A percentile compares a stretch with the other conserved stretches of the same genome.
phyloP scores from a whole-genome alignment of 2,113 vertebrate species.

The Scopus umbretta region DNA sequence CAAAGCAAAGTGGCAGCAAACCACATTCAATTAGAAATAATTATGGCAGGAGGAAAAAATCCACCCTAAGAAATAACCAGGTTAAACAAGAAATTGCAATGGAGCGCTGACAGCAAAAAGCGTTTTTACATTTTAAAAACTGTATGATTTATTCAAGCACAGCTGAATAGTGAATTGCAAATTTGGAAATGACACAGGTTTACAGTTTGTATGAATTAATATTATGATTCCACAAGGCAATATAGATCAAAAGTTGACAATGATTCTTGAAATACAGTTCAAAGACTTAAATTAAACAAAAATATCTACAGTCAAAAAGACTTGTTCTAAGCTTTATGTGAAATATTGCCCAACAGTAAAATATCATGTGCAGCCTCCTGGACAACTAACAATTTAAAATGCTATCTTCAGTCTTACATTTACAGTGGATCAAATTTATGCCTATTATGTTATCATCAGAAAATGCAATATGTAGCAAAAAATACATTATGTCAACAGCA shows the following conservation, averaged over 20 bases:
- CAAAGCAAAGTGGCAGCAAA: background rate
- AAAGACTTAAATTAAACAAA: conserved; percentile 1
- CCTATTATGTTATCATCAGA: background rate
- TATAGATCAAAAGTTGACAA: background rate
- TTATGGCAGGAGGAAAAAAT: background rate
- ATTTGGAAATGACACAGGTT: background rate
- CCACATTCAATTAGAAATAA: background rate
- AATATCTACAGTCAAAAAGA: background rate
- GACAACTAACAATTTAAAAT: conserved; percentile 18
- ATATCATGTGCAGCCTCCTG: background rate
- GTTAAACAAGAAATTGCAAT: background rate
- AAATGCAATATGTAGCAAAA: background rate
- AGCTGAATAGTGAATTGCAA: background rate
- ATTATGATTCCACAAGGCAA: background rate
- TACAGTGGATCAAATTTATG: background rate
- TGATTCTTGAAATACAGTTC: background rate
- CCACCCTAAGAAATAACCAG: background rate
- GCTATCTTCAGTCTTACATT: conserved; percentile 24
- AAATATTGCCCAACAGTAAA: conserved; percentile 10
- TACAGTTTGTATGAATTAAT: conserved; percentile 32
- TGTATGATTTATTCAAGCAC: background rate
- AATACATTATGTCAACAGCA: background rate
- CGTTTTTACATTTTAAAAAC: background rate
- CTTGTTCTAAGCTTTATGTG: background rate
- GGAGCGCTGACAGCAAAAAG: background rate